phyloP scores from a whole-genome alignment of 1,140 invertebrate genomes.

The Conus betulinus region DNA sequence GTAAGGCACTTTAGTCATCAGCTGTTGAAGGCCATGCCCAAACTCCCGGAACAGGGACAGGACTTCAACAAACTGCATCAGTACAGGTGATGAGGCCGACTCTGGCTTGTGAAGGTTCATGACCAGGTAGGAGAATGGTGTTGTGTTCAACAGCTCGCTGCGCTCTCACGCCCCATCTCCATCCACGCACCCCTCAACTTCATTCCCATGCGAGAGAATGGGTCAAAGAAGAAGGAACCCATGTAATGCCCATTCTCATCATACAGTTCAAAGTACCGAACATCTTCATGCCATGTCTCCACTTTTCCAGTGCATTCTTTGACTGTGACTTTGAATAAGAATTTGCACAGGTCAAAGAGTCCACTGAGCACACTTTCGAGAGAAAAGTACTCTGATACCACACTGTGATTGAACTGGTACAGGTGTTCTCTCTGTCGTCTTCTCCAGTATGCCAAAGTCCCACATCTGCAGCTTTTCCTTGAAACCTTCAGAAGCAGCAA shows the following conservation, averaged over 20 bases:
- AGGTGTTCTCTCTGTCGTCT: constrained; percentile 79
- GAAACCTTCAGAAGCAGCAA: constrained; percentile 86
- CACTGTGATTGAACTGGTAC: constrained; percentile 83
- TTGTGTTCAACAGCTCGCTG: constrained; percentile 80
- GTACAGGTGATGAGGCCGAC: constrained; percentile 80
- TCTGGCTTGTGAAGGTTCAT: constrained; percentile 85
- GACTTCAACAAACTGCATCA: constrained; percentile 87
- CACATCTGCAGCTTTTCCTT: constrained; percentile 84
- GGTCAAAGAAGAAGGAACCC: constrained; percentile 65
- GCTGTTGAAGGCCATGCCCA: constrained; percentile 88
- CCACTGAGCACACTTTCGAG: constrained; percentile 85
- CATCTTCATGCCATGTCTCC: constrained; percentile 89
- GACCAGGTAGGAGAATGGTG: constrained; percentile 87
- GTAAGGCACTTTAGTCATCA: constrained; percentile 87
- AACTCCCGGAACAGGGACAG: constrained; percentile 88
- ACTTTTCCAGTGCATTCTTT: constrained; percentile 79
- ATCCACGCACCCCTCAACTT: constrained; percentile 81
- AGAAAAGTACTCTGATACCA: constrained; percentile 89
- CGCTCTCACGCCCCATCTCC: constrained; percentile 74
- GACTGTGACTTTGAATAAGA: constrained; percentile 85
- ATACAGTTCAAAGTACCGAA: constrained; percentile 88
- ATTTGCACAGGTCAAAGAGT: constrained; percentile 85
- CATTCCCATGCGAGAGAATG: constrained; percentile 64
- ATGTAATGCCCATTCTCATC: constrained; percentile 79
- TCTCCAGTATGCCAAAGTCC: constrained; percentile 92